A percentile compares a stretch with the other conserved stretches of the same genome.
Conservation (phyloP, 30 jellyfish, hydroid and myxozoan species). For the Pelagia noctiluca region DNA sequence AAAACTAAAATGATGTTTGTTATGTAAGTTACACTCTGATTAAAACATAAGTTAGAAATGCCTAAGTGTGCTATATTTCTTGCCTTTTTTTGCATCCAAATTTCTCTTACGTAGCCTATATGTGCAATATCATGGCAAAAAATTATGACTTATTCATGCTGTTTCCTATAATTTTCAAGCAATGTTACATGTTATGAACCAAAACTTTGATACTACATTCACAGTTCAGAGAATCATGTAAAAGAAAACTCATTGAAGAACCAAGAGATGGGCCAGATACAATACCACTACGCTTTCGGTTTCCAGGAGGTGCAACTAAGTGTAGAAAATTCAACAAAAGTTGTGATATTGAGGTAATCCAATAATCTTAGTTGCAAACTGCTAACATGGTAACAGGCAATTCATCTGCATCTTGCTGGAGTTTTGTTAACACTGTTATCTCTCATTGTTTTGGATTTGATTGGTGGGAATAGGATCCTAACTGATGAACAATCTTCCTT, state of each 20-base stretch:
- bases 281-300: conserved; percentile 15
- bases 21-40: no score
- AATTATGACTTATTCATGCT: no score
- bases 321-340: not conserved
- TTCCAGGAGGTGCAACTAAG: conserved; percentile 19
- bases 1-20: no score
- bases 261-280: conserved; percentile 12
- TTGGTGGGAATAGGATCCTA: not conserved
- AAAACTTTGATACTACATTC: conserved; percentile 8
- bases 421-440: conserved; percentile 6
- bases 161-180: not conserved
- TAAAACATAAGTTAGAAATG: no score
- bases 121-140: no score
- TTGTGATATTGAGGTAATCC: conserved; percentile 15
- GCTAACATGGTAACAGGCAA: conserved; percentile 2
- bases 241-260: conserved; percentile 5
- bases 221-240: conserved; percentile 7
- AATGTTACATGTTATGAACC: conserved; percentile 8
- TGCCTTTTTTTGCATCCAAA: no score
- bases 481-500: conserved; percentile 6
- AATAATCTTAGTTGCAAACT: not conserved
- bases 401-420: conserved; percentile 15
- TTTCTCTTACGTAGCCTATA: no score
- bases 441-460: conserved; percentile 6
- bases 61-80: no score